Conservation (phyloP, 2,888 invertebrate species). For the Thecophora atra region DNA sequence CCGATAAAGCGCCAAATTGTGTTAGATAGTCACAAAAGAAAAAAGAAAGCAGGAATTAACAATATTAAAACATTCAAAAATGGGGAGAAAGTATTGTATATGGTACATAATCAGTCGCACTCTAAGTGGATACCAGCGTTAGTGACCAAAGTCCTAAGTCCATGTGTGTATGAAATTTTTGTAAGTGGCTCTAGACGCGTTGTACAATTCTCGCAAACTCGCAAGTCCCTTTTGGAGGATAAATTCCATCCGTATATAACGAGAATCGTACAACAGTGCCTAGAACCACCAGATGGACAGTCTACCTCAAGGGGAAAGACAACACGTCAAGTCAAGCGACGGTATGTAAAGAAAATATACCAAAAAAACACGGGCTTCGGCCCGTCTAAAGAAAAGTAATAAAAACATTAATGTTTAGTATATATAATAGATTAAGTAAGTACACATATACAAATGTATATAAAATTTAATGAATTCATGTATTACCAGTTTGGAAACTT, state of each 20-base stretch:
- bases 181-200: conserved; percentile 4
- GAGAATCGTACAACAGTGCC: neutral
- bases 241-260: conserved; percentile 28
- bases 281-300: too few relatives aligned
- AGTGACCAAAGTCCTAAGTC: conserved; percentile 23
- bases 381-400: too few relatives aligned
- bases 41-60: neutral
- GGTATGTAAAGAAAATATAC: too few relatives aligned
- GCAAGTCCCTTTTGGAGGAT: conserved; percentile 32
- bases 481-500: too few relatives aligned
- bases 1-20: neutral
- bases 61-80: neutral
- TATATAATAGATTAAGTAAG: too few relatives aligned
- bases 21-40: conserved; percentile 3
- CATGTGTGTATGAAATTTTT: conserved; percentile 29
- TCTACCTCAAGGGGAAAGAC: too few relatives aligned
- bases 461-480: too few relatives aligned
- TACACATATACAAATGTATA: too few relatives aligned
- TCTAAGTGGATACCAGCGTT: conserved; percentile 33
- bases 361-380: too few relatives aligned
- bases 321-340: too few relatives aligned
- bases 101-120: neutral
- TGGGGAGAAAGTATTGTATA: conserved; percentile 23
- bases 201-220: conserved; percentile 11
- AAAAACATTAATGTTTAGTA: too few relatives aligned